Evolutionary conservation across 2,797 vertebrate genomes (phyloP).

Genomic region (Triplophysa bombifrons): DNA sequence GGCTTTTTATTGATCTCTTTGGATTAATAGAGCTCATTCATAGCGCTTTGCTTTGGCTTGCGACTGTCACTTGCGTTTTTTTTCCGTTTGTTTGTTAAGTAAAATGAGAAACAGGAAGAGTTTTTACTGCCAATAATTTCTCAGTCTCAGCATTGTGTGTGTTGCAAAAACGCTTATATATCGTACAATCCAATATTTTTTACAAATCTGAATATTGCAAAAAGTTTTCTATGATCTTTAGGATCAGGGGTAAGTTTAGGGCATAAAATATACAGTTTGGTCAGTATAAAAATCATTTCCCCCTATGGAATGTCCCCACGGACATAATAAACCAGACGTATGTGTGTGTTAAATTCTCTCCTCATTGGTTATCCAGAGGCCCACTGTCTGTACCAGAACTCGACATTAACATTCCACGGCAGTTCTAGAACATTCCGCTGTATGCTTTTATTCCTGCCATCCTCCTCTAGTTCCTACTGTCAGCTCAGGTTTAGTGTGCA

Average conservation of each 20-base stretch:
- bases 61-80: not conserved
- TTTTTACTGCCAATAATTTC: not conserved
- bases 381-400: slow-evolving; percentile 5
- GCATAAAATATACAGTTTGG: no score
- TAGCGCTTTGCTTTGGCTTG: not conserved
- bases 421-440: not conserved
- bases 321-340: no score
- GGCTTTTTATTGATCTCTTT: not conserved
- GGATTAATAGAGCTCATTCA: not conserved
- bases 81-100: not conserved
- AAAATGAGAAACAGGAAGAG: not conserved
- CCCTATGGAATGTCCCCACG: no score
- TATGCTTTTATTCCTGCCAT: not conserved
- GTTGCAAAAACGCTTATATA: no score
- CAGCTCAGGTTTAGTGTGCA: not conserved
- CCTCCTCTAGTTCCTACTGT: not conserved
- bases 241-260: no score
- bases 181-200: no score
- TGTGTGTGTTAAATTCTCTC: not conserved
- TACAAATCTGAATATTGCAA: no score
- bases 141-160: not conserved
- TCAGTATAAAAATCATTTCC: no score
- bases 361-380: not conserved
- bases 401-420: slow-evolving; percentile 18
- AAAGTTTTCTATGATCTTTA: no score